A percentile compares a stretch with the other conserved stretches of the same genome.
These are phyloP conservation scores for Addax nasomaculatus DNA, from an alignment of 2,113 vertebrate species.

Conservation along the genomic window DNA sequence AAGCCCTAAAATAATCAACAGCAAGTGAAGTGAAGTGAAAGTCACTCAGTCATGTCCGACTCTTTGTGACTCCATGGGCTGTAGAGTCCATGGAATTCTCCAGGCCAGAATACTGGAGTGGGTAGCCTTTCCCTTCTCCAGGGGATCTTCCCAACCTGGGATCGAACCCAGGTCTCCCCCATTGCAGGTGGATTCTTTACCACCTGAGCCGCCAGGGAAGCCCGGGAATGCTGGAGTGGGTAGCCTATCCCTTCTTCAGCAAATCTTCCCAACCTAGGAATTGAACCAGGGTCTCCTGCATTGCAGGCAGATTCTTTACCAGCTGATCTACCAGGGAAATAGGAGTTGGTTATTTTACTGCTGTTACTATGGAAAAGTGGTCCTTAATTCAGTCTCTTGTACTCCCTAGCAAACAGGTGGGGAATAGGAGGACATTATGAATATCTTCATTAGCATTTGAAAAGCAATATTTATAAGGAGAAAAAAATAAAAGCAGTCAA, in stretches of 20 bases:
- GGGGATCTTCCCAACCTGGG: background rate
- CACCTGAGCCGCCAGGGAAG: background rate
- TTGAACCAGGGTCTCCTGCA: background rate
- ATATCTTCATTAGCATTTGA: background rate
- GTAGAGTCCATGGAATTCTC: background rate
- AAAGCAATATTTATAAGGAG: background rate
- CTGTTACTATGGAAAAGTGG: background rate
- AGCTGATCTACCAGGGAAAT: background rate
- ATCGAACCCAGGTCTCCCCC: background rate
- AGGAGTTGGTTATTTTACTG: background rate
- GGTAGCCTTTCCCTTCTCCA: background rate
- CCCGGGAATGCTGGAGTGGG: background rate
- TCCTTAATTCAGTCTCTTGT: background rate
- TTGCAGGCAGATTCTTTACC: background rate
- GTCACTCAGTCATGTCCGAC: background rate
- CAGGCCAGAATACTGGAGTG: background rate
- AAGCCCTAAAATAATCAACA: background rate
- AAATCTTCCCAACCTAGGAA: background rate
- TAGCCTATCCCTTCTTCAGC: background rate
- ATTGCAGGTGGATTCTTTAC: background rate
- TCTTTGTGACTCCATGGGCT: background rate
- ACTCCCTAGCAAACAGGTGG: background rate
- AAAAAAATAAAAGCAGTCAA: background rate
- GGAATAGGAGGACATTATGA: background rate
- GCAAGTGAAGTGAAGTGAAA: background rate